Evolutionary conservation across 2,888 invertebrate genomes (phyloP).

Genomic region (Papilio demoleus): DNA sequence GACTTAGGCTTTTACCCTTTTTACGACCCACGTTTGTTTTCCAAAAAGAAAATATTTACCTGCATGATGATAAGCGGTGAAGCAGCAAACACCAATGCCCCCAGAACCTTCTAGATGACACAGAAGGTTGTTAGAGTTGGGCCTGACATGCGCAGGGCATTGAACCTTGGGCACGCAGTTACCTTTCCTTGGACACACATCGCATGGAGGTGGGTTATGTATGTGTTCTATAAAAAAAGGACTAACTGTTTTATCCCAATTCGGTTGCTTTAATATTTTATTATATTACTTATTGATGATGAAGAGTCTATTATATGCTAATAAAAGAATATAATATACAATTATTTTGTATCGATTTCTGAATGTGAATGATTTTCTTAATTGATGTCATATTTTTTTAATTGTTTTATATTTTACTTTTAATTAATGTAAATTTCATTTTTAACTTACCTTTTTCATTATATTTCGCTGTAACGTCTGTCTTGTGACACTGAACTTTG

Average conservation of each 20-base stretch:
- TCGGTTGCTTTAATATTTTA: no score
- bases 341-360: no score
- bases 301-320: no score
- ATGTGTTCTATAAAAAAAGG: constrained; percentile 50
- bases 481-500: constrained; percentile 42
- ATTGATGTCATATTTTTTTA: no score
- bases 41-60: constrained; percentile 50
- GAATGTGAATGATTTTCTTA: no score
- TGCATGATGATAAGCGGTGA: constrained; percentile 85
- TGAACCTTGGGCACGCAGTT: constrained; percentile 85
- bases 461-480: constrained; percentile 42
- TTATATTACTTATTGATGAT: no score
- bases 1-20: no score
- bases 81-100: constrained; percentile 84
- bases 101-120: constrained; percentile 78
- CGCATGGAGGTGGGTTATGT: constrained; percentile 61
- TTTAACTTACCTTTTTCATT: constrained; percentile 38
- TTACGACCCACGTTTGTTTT: no score
- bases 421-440: no score
- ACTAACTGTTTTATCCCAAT: no score
- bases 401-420: no score
- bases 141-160: constrained; percentile 85
- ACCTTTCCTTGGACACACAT: constrained; percentile 74
- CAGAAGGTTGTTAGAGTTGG: constrained; percentile 64
- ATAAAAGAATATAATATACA: no score